These are phyloP conservation scores for Heteromormyrus szaboi DNA, from an alignment of 2,797 vertebrate species.

Conservation along the genomic window DNA sequence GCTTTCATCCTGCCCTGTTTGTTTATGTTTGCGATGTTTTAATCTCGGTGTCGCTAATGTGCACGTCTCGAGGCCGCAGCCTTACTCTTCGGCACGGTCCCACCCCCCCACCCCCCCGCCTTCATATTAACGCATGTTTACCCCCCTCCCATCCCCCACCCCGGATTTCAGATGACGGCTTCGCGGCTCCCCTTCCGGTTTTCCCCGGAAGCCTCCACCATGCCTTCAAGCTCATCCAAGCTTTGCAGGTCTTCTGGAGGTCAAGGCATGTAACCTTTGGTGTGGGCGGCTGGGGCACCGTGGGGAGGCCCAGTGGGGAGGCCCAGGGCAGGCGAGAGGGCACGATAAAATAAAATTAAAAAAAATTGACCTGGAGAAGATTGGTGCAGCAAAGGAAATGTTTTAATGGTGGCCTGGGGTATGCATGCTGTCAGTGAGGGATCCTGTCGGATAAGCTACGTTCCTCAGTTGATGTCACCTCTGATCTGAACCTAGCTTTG, in stretches of 20 bases:
- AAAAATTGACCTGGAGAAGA: slow-evolving; percentile 51
- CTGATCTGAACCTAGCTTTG: slow-evolving; percentile 31
- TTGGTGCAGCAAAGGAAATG: slow-evolving; percentile 68
- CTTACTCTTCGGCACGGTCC: not conserved
- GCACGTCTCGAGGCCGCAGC: slow-evolving; percentile 17
- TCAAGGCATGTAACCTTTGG: not conserved
- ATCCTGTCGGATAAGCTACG: slow-evolving; percentile 66
- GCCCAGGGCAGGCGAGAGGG: not conserved
- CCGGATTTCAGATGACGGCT: not conserved
- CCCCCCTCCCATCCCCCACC: not conserved
- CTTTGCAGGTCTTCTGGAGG: not conserved
- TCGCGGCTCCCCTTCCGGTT: not conserved
- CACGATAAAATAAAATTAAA: not conserved
- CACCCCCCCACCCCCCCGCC: not conserved
- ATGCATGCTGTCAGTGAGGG: slow-evolving; percentile 64
- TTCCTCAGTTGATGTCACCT: slow-evolving; percentile 52
- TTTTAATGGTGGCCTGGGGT: slow-evolving; percentile 66
- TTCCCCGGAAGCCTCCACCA: not conserved
- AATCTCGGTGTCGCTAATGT: not conserved
- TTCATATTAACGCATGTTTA: not conserved
- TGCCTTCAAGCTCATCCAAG: not conserved
- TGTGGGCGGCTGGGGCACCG: not conserved
- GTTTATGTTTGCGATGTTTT: not conserved
- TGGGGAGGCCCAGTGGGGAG: no score
- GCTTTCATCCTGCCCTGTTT: not conserved